Base-by-base conservation (phyloP, 2,113 vertebrate species). In the Rallus limicola region DNA sequence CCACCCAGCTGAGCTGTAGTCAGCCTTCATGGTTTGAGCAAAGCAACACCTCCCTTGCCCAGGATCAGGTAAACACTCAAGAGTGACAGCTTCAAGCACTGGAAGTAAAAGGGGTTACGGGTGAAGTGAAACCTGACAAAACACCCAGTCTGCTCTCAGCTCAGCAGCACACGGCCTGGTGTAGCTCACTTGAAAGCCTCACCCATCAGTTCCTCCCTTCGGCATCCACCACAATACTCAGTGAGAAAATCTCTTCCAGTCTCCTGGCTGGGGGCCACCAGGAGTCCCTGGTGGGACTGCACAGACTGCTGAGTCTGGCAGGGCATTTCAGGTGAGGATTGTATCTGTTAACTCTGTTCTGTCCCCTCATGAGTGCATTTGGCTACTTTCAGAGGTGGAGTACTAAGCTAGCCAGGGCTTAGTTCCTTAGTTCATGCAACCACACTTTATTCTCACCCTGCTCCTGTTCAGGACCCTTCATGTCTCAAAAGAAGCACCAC, bases 161-260 rank as follows among this genome's bases (percentile, higher is more conserved):
- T 70, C 79, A 75, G 68, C 36, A 70, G n/a, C 29, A 25, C 9
- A 11, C 0, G 1, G 14, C 19, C 72, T 0, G 0, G 29, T 5
- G 8, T 21, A 52, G 34, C 7, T 21, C 20, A 68, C 9, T 11
- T 6, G 23, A 59, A 70, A 89, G 19, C 36, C n/a, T 77, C 1
- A 0, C 34, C 48, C 38, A 83, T 33, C 59, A 82, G 31, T 11
- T 72, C 48, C 80, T 80, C 34, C 34, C 44, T 9, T 16, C 38
- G 72, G 68, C 8, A 40, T 6, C 24, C 25, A 59, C 40, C 59
- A 26, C 40, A 55, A 13, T 3, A 2, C 6, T 16, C 0, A 1
- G 5, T 38, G 10, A 74, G 53, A 81, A 3, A 58, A 16, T 38
- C 9, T 56, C 21, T 21, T 71, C 55, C 8, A 2, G 2, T 69